Evolutionary conservation across 2,888 invertebrate species (phyloP).

Genomic region (Polyommatus icarus): DNA sequence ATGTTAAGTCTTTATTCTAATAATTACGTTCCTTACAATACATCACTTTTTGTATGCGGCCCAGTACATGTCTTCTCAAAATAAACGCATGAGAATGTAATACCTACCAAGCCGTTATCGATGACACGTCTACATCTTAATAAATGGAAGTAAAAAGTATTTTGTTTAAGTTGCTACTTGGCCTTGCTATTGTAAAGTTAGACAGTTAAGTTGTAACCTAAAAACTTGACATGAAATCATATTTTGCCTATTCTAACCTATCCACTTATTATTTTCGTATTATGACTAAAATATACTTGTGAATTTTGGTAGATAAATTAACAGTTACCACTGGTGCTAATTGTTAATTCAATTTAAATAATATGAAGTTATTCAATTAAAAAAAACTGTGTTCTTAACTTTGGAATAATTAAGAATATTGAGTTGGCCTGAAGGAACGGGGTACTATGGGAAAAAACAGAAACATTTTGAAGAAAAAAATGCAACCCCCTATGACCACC

Average conservation of each 20-base stretch:
- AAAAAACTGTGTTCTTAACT: too few species aligned
- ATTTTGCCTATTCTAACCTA: background rate
- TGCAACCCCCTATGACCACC: too few species aligned
- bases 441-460: too few species aligned
- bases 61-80: background rate
- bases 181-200: background rate
- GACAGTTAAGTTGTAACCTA: background rate
- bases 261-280: background rate
- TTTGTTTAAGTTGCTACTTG: background rate
- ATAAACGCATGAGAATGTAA: background rate
- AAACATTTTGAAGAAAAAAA: too few species aligned
- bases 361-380: too few species aligned
- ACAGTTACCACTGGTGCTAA: too few species aligned
- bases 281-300: background rate
- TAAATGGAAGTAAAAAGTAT: background rate
- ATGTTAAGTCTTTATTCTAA: slow-evolving; percentile 33
- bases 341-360: too few species aligned
- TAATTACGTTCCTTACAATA: background rate
- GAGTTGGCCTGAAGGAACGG: too few species aligned
- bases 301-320: background rate
- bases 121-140: slow-evolving; percentile 25
- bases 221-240: background rate
- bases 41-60: background rate
- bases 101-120: slow-evolving; percentile 2
- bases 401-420: too few species aligned